Conservation (phyloP, 2,113 vertebrate genomes). For the Halichoeres trimaculatus region DNA sequence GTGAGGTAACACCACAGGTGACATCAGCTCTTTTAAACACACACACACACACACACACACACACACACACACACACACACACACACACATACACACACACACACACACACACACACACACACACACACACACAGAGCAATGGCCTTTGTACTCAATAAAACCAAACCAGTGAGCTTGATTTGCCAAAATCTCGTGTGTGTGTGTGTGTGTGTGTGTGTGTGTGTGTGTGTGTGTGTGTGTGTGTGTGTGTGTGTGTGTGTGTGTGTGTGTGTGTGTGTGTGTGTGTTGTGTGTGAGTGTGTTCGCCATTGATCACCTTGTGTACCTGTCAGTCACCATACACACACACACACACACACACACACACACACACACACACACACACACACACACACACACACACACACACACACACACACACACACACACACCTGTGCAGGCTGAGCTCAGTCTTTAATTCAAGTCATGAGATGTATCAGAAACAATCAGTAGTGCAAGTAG, state of each 20-base stretch:
- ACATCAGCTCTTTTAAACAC: too few species aligned
- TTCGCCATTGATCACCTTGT: conserved; percentile 30
- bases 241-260: conserved; percentile 8
- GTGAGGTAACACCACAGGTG: neutral
- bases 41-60: neutral
- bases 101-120: neutral
- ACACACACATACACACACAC: neutral
- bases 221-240: conserved; percentile 15
- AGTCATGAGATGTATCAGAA: too few species aligned
- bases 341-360: conserved; percentile 17
- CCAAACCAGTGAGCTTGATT: neutral
- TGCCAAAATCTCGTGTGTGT: neutral
- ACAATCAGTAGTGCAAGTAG: conserved; percentile 2
- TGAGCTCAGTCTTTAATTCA: too few species aligned
- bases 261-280: neutral
- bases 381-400: neutral
- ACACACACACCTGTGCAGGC: conserved; percentile 5
- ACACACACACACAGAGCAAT: neutral
- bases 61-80: neutral
- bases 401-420: conserved; percentile 6
- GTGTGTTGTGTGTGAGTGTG: neutral
- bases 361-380: neutral
- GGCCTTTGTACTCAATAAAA: conserved; percentile 26
- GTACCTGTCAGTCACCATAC: conserved; percentile 7
- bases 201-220: neutral